Percentiles rank a stretch among this genome's conserved stretches.
These are phyloP conservation scores for Macrocentrus cingulum DNA, from an alignment of 1,140 invertebrate genomes.

Conservation along the genomic window DNA sequence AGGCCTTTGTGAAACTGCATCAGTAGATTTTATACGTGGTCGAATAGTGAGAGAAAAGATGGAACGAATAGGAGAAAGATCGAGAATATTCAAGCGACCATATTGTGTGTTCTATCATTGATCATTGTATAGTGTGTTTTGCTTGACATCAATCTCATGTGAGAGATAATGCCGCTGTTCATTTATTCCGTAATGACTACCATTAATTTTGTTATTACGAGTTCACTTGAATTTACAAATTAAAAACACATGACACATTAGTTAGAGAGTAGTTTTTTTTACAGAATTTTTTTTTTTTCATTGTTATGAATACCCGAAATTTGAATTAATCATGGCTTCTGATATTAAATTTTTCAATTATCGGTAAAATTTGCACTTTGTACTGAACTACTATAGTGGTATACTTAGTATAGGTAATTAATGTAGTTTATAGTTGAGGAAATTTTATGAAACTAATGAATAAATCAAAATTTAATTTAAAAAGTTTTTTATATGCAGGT, in stretches of 20 bases:
- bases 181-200: constrained; percentile 18
- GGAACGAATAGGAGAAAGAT: not conserved
- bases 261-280: not conserved
- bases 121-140: not conserved
- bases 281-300: not conserved
- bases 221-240: not conserved
- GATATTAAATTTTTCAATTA: too few relatives aligned
- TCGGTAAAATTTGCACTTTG: too few relatives aligned
- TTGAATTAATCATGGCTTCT: too few relatives aligned
- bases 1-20: not conserved
- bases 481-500: not conserved
- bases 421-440: too few relatives aligned
- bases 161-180: constrained; percentile 15
- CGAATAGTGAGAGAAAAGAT: not conserved
- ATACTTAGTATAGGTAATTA: too few relatives aligned
- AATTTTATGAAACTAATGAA: constrained; percentile 1
- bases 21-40: not conserved
- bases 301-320: too few relatives aligned
- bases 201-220: constrained; percentile 8
- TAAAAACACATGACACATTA: not conserved
- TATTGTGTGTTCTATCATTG: not conserved
- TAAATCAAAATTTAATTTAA: not conserved
- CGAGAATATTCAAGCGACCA: too few relatives aligned
- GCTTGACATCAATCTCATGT: constrained; percentile 9
- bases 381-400: too few relatives aligned